Base-by-base conservation (phyloP, 1,140 invertebrate species). In the Pseudoatta argentina region DNA sequence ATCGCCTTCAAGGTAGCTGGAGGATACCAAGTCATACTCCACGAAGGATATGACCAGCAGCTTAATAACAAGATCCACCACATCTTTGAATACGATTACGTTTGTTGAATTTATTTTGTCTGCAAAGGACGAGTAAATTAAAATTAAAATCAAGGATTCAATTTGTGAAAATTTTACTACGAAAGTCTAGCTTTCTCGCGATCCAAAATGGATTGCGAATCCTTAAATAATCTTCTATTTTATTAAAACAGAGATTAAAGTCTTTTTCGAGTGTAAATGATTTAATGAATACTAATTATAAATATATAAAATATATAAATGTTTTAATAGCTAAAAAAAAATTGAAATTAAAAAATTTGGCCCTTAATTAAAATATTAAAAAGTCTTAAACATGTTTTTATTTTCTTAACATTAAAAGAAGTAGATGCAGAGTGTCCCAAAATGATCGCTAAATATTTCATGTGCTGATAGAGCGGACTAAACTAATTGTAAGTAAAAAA, bases 11-110 rank as follows among this genome's bases (percentile, higher is more conserved):
- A 12, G 10, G 27, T 0, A 34, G 55, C 67, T 10, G 73, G 76
- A 6, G 89, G 90, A 48, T 90, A 85, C 85, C 89, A 89, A 27
- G 86, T 89, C 12, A 81, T 64, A 1, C 71, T 57, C 51, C 14
- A 61, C 18, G 61, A 72, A n/a, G 59, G 51, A 51, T 75, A 77
- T 30, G 59, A 57, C 27, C 44, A 85, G 61, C 69, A 77, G 10
- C 30, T 78, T n/a, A 61, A 27, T 27, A 83, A 30, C 14, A 89
- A 67, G 10, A 87, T 57, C 12, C 76, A 63, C 77, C 88, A 87
- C 85, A 89, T 89, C 4, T 78, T 21, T 18, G 67, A 12, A 71
- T 69, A 24, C 10, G 5, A 48, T 30, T 44, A 18, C 21, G 21
- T 21, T 77, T 21, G 10, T 55, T 44, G 14, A 55, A 55, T 39